These are phyloP conservation scores for Cetoscarus ocellatus DNA, from an alignment of 2,797 vertebrate species.

Conservation along the genomic window DNA sequence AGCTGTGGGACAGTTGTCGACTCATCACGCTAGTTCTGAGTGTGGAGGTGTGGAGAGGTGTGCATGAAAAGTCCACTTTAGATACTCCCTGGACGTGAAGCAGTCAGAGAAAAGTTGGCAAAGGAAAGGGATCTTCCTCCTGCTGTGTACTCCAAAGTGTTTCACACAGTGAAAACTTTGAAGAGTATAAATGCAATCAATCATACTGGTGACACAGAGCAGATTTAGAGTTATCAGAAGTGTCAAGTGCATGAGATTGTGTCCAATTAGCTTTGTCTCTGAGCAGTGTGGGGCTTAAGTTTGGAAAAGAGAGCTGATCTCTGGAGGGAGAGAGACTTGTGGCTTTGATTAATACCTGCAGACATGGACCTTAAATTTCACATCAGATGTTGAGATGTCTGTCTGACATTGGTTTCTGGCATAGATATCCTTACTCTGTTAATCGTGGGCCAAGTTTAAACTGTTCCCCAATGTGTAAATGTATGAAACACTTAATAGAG, in stretches of 20 bases:
- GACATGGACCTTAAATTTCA: constrained; percentile 71
- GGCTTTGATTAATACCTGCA: constrained; percentile 85
- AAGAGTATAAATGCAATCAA: constrained; percentile 74
- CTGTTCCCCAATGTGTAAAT: constrained; percentile 85
- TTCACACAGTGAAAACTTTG: constrained; percentile 65
- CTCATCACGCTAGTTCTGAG: constrained; percentile 46
- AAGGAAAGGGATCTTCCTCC: constrained; percentile 47
- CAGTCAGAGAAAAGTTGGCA: constrained; percentile 59
- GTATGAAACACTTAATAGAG: constrained; percentile 85
- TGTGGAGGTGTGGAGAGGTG: constrained; percentile 31
- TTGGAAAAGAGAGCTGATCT: constrained; percentile 41
- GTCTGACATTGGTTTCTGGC: constrained; percentile 82
- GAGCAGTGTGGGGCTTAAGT: constrained; percentile 58
- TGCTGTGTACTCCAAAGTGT: constrained; percentile 55
- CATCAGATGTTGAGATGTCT: constrained; percentile 80
- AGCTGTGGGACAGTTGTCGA: constrained; percentile 60
- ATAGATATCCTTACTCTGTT: constrained; percentile 78
- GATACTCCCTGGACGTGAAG: constrained; percentile 43
- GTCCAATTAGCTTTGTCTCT: constrained; percentile 71
- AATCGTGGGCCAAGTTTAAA: constrained; percentile 83
- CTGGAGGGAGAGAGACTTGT: constrained; percentile 51
- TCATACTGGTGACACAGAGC: constrained; percentile 68
- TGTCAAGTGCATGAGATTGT: constrained; percentile 75
- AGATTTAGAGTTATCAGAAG: constrained; percentile 72
- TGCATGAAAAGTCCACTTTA: constrained; percentile 56